Evolutionary conservation across 2,113 vertebrate genomes (phyloP), one percentile per base, ranked within the genome.

Genomic region (Archocentrus centrarchus): DNA sequence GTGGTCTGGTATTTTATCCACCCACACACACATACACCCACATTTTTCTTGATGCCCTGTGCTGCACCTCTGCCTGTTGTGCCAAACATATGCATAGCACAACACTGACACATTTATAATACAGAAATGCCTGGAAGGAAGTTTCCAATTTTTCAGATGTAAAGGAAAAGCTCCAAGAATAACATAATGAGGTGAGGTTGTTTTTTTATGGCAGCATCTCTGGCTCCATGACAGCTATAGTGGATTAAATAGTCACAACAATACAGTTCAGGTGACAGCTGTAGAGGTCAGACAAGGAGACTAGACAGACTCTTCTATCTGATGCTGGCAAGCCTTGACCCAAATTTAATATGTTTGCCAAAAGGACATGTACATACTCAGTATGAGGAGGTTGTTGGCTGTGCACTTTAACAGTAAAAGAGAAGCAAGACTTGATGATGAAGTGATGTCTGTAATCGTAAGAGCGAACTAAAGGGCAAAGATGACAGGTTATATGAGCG

Each of bases 401-500:
- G 86, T 27, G 47, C 79, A 90, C 59, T 64, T 82, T 39, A 75
- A 77, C 78, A 77, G 75, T 81, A n/a, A 82, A 60, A 83, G 79
- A 78, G 66, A 88, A 75, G 47, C 58, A 86, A 37, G 70, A 90
- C 86, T 75, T 89, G 75, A 93, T 89, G 86, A 92, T 86, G 80
- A 92, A 66, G 73, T 30, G 58, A 64, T 37, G 86, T 86, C 85
- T 89, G 27, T 80, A 78, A 84, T 90, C 60, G 17, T 59, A 86
- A 70, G 59, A 75, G 81, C 86, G 83, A 88, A 91, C 77, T 55
- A 90, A 91, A 93, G 78, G 84, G 84, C 77, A 85, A 85, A 80
- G 58, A 90, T 92, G 84, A 79, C 80, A 82, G 86, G 81, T 93
- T 88, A 86, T 92, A 92, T 86, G 84, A 90, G 81, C 80, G 70